A percentile compares a stretch with the other conserved stretches of the same genome.
Evolutionary conservation across 2,888 invertebrate genomes (phyloP).

Genomic region (Caenorhabditis plicata): DNA sequence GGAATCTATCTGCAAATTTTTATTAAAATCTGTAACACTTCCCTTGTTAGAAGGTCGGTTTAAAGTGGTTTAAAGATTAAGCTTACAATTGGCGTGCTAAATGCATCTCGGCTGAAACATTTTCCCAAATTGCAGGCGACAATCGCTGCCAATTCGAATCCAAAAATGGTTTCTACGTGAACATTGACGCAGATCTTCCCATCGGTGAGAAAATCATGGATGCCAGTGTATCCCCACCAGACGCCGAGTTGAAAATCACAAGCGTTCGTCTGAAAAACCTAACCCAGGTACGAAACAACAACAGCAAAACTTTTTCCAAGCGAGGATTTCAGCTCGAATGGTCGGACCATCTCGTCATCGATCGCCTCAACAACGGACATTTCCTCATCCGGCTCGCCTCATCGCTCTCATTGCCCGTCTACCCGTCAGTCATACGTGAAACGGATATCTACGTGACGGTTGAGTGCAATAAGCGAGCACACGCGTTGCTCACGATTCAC

Average conservation of each 20-base stretch:
- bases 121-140: too few relatives aligned
- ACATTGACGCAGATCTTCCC: constrained; percentile 14
- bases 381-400: constrained; percentile 17
- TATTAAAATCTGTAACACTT: too few relatives aligned
- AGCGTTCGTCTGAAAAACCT: constrained; percentile 33
- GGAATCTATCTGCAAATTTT: too few relatives aligned
- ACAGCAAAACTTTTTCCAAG: background rate
- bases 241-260: constrained; percentile 48
- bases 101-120: too few relatives aligned
- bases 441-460: constrained; percentile 57
- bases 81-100: too few relatives aligned
- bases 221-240: constrained; percentile 52
- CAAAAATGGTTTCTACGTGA: constrained; percentile 20
- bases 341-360: constrained; percentile 23
- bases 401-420: constrained; percentile 43
- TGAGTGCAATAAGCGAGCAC: constrained; percentile 54
- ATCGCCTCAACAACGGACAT: constrained; percentile 6
- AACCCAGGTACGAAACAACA: background rate
- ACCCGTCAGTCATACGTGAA: constrained; percentile 53
- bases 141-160: constrained; percentile 22
- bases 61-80: too few relatives aligned
- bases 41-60: too few relatives aligned
- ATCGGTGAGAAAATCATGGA: constrained; percentile 49
- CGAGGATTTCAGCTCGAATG: constrained; percentile 23
- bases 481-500: constrained; percentile 58